A percentile compares a stretch with the other conserved stretches of the same genome.
Conservation (phyloP, 2,888 invertebrate genomes). For the Trachelus tabidus region DNA sequence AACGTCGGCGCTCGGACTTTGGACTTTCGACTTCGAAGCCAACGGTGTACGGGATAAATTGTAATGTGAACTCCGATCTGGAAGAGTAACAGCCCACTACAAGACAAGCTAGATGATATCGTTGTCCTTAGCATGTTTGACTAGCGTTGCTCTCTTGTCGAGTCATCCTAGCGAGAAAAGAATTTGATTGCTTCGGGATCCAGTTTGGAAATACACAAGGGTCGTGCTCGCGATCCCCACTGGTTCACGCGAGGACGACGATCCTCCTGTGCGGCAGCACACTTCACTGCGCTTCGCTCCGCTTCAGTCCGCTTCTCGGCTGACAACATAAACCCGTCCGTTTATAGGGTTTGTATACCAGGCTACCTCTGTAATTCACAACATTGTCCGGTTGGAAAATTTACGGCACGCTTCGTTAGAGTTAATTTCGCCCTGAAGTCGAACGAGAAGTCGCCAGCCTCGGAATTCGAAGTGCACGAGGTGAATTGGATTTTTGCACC, state of each 20-base stretch:
- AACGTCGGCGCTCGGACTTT: no score
- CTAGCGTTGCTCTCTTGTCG: slow-evolving; percentile 20
- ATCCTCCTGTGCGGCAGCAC: slow-evolving; percentile 56
- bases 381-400: slow-evolving; percentile 60
- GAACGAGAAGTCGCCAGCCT: no score
- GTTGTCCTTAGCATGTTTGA: slow-evolving; percentile 3
- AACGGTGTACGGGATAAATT: not conserved
- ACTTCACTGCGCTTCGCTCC: slow-evolving; percentile 28
- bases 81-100: not conserved
- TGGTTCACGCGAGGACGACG: slow-evolving; percentile 24
- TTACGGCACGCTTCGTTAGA: slow-evolving; percentile 57
- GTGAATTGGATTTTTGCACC: no score
- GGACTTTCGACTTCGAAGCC: not conserved
- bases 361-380: slow-evolving; percentile 59
- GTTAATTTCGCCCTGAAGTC: slow-evolving; percentile 10
- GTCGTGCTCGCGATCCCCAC: not conserved
- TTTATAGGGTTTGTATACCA: slow-evolving; percentile 49
- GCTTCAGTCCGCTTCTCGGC: slow-evolving; percentile 14
- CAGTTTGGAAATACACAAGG: slow-evolving; percentile 3
- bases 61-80: slow-evolving; percentile 5
- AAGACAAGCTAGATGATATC: slow-evolving; percentile 4
- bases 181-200: slow-evolving; percentile 6
- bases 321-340: slow-evolving; percentile 59
- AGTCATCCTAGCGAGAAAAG: slow-evolving; percentile 33
- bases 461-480: no score